These are phyloP conservation scores for Sarcophaga bullata DNA, from an alignment of 1,140 invertebrate genomes.

Conservation along the genomic window DNA sequence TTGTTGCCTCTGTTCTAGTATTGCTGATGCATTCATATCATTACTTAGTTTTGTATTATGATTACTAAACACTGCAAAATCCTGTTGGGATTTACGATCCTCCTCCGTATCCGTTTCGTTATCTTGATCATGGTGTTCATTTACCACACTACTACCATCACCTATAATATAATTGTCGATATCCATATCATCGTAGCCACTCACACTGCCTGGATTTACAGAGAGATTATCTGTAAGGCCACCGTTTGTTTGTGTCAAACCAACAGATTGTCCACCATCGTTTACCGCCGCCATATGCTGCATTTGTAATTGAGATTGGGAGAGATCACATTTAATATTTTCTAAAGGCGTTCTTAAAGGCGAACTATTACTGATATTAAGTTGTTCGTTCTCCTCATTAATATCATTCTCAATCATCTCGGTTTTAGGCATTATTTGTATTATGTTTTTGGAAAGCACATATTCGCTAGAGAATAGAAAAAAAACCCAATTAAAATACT, in stretches of 20 bases:
- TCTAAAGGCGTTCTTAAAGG: constrained; percentile 47
- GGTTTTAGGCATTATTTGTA: constrained; percentile 51
- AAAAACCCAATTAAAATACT: constrained; percentile 1
- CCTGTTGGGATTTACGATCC: constrained; percentile 49
- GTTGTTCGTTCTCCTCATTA: constrained; percentile 48
- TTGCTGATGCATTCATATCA: constrained; percentile 26
- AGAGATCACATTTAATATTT: constrained; percentile 34
- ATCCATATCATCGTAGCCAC: constrained; percentile 61
- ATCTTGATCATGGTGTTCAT: constrained; percentile 48
- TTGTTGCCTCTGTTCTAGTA: background rate
- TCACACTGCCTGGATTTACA: constrained; percentile 48
- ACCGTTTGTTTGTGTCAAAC: background rate
- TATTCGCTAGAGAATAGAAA: constrained; percentile 49
- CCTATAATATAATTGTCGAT: constrained; percentile 62
- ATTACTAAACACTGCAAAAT: constrained; percentile 38
- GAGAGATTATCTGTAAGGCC: constrained; percentile 21
- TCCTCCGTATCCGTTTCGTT: constrained; percentile 51
- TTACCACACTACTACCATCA: constrained; percentile 43
- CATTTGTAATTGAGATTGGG: constrained; percentile 51
- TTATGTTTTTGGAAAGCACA: constrained; percentile 48
- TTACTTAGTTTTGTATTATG: constrained; percentile 15
- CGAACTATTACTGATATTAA: constrained; percentile 48
- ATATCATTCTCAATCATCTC: constrained; percentile 49
- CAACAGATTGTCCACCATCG: background rate
- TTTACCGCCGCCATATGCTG: constrained; percentile 48